phyloP scores from a whole-genome alignment of 2,888 invertebrate genomes.

The Leptodirus hochenwartii region DNA sequence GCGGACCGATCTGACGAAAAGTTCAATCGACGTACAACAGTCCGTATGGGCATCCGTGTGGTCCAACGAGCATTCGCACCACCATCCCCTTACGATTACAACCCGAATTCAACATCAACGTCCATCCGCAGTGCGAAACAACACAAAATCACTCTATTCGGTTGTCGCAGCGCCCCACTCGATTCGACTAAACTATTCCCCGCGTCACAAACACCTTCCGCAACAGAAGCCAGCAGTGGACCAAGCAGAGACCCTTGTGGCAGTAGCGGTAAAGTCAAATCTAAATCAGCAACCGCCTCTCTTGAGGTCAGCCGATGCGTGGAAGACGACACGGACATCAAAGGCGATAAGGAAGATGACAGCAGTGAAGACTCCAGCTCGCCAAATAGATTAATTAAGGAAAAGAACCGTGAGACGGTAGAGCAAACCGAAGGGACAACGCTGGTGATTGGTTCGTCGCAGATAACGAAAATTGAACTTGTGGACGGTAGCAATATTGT shows the following conservation, averaged over 20 bases:
- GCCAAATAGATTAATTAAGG: too few relatives aligned
- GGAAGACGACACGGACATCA: conserved; percentile 11
- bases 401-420: conserved; percentile 12
- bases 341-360: conserved; percentile 15
- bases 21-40: conserved; percentile 57
- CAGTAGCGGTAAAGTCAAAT: too few relatives aligned
- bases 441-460: background rate
- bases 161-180: conserved; percentile 21
- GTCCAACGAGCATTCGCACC: conserved; percentile 41
- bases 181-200: conserved; percentile 13
- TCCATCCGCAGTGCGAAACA: conserved; percentile 1
- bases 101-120: conserved; percentile 14
- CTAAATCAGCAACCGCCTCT: too few relatives aligned
- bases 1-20: conserved; percentile 75
- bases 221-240: too few relatives aligned
- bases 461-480: background rate
- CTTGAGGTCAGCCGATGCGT: conserved; percentile 4
- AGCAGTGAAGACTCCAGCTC: too few relatives aligned
- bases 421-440: background rate
- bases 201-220: background rate
- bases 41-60: conserved; percentile 73
- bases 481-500: background rate
- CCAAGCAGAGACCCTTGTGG: conserved; percentile 9
- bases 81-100: conserved; percentile 24
- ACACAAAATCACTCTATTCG: conserved; percentile 22